Percentiles rank a stretch among this genome's conserved stretches.
These are phyloP conservation scores for Turnix velox DNA, from an alignment of 2,113 vertebrate genomes.

Conservation along the genomic window DNA sequence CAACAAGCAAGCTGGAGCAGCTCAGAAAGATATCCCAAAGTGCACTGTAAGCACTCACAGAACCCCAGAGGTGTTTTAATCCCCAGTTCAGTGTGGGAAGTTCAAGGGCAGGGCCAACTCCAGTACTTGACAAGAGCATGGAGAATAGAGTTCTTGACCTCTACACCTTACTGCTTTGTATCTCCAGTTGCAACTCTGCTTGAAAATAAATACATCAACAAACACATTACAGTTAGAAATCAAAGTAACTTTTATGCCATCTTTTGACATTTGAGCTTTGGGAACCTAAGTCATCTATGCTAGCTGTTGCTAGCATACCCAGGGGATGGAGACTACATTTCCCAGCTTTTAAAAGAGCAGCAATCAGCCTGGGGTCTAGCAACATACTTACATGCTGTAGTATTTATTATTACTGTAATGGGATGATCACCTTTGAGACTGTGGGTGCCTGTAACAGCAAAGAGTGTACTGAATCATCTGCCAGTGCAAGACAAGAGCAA, in stretches of 20 bases:
- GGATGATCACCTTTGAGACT: background rate
- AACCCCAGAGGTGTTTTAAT: background rate
- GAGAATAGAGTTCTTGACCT: background rate
- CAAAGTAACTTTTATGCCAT: background rate
- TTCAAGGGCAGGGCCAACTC: no score
- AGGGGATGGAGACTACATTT: background rate
- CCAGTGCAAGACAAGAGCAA: background rate
- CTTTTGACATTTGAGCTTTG: background rate
- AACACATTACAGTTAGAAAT: background rate
- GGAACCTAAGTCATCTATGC: background rate
- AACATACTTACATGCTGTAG: no score
- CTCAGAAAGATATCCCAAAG: background rate
- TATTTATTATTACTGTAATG: background rate
- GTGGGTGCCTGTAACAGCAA: fast-evolving
- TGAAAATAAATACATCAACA: background rate
- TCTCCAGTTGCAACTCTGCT: background rate
- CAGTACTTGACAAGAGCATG: background rate
- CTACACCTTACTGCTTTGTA: background rate
- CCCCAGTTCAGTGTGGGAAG: background rate
- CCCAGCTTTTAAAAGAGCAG: background rate
- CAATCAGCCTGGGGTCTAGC: background rate
- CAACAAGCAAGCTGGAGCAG: background rate
- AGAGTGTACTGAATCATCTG: background rate
- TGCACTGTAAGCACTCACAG: background rate
- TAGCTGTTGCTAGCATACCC: background rate